Evolutionary conservation across 1,140 invertebrate genomes (phyloP), one percentile per base, ranked within the genome.

Genomic region (Diabrotica undecimpunctata): DNA sequence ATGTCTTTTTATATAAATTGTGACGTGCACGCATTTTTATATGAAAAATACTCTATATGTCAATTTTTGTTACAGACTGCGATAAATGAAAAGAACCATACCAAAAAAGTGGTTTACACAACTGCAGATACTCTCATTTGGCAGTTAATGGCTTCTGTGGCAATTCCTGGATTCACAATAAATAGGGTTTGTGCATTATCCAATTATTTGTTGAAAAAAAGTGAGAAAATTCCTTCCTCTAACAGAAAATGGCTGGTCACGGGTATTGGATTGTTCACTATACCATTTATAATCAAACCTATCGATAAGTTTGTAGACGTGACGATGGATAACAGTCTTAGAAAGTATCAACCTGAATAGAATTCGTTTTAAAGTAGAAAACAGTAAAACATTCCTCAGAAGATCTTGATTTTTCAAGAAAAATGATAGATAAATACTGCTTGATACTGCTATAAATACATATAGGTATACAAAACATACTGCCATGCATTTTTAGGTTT

Each of bases 61-160:
- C 25, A 25, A 25, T 25, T 53, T 62, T 67, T 37, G 58, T 71
- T 72, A 37, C 58, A 71, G 68, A 60, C 13, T 14, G 68, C 68
- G 56, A 52, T 53, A 0, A 62, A 70, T 25, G 59, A 69, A 57
- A 51, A 52, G 35, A 64, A 70, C 51, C 61, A 66, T n/a, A 58
- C 68, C 25, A 59, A 71, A 54, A 81, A 83, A 54, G 81, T 88
- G 46, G 54, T 84, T 0, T 79, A 86, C n/a, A 87, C 88, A 39
- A 87, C 89, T 6, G 82, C 84, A 0, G 96, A 98, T 80, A 94
- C 93, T 0, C 80, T 98, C 8, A 73, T 93, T 5, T 98, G 96
- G 96, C 96, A 98, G 79, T 88, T 91, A 56, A 84, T 98, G 57
- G 96, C 96, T 7, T 97, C 95, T 5, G 90, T 98, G 3, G 83